phyloP scores from a whole-genome alignment of 2,888 invertebrate genomes.

The Acanthosoma haemorrhoidale region DNA sequence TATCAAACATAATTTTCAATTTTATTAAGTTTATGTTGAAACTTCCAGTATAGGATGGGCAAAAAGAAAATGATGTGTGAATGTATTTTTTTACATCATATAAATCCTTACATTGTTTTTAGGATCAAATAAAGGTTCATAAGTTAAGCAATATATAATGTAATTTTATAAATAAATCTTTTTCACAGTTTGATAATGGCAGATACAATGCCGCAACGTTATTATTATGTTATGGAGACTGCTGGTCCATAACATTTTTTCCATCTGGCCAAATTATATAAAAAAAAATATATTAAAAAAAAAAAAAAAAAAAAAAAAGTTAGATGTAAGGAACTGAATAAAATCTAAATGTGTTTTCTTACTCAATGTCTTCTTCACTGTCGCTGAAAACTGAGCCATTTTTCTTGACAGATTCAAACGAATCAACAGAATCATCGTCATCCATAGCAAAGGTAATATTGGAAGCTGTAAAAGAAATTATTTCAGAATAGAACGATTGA shows the following conservation, averaged over 20 bases:
- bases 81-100: no score
- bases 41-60: no score
- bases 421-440: conserved; percentile 15
- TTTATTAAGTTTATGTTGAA: no score
- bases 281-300: not conserved
- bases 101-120: no score
- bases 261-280: not conserved
- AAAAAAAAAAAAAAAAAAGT: not conserved
- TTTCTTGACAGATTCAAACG: conserved; percentile 18
- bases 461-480: conserved; percentile 37
- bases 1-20: no score
- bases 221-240: no score
- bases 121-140: no score
- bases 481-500: not conserved
- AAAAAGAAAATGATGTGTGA: no score
- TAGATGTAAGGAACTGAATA: not conserved
- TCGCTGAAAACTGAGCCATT: conserved; percentile 22
- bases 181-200: no score
- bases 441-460: conserved; percentile 40
- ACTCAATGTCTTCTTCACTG: conserved; percentile 30
- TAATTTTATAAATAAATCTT: no score
- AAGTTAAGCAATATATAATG: no score
- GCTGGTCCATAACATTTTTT: not conserved
- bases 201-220: no score
- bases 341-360: conserved; percentile 28